Evolutionary conservation across 2,888 invertebrate species (phyloP).

Genomic region (Harpalus rufipes): DNA sequence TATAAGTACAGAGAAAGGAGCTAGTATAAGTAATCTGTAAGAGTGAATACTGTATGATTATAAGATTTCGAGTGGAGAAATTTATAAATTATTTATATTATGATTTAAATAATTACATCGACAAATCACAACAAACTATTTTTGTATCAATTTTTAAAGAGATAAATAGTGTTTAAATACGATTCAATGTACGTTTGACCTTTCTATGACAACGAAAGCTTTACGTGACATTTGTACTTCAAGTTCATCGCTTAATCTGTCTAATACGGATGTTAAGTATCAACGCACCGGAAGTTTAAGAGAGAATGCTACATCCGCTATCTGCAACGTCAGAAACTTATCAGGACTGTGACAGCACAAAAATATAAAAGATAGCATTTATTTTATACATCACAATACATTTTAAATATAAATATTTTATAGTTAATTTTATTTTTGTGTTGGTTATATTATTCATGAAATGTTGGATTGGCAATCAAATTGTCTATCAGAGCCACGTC

Average conservation of each 20-base stretch:
- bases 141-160: neutral
- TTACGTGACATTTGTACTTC: constrained; percentile 44
- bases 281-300: constrained; percentile 39
- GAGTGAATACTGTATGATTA: no score
- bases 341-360: constrained; percentile 7
- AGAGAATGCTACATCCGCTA: constrained; percentile 42
- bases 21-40: no score
- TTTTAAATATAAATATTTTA: no score
- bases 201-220: constrained; percentile 22
- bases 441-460: no score
- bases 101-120: no score
- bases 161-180: neutral
- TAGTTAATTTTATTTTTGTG: no score
- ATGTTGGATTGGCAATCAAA: no score
- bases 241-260: constrained; percentile 56
- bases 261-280: constrained; percentile 61
- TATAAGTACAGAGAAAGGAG: no score
- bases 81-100: no score
- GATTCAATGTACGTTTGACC: constrained; percentile 13
- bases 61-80: no score
- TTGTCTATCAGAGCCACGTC: no score
- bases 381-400: no score
- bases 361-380: neutral
- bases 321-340: constrained; percentile 22
- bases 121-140: neutral